Base-by-base conservation (phyloP, 2,888 invertebrate species). In the Zygothrica quintamaculata region DNA sequence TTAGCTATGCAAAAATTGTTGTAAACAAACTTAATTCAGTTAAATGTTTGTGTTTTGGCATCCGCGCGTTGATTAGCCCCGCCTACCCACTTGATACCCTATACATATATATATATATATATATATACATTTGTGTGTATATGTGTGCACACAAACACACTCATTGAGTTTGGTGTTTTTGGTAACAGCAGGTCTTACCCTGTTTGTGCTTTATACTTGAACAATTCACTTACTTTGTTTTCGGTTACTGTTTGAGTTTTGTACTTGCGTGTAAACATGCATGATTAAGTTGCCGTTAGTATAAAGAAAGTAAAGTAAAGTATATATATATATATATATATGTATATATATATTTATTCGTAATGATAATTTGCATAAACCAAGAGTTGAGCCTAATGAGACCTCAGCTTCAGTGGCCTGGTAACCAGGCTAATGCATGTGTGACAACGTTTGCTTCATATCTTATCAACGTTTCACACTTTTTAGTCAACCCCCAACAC, bases 191-290 rank as follows among this genome's bases (percentile, higher is more conserved):
- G 51, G 59, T 44, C 37, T 12, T 51, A 16, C 36, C 36, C 18
- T 26, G 33, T 39, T 59, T 57, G 39, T 40, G 34, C 31, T 60
- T 61, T 64, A 47, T 50, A 18, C 65, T 60, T 51, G 15, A 60
- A 37, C 58, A 64, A 59, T 75, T 57, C 56, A 62, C 62, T 65
- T 61, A 66, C 72, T 70, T 80, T 75, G 70, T 73, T 79, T 47
- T 65, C 53, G 44, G 57, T 39, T 69, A 65, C 52, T 81, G 80
- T 84, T 82, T 84, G 77, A 79, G 73, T 82, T 82, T 77, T 65
- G 67, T 84, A 77, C 78, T 82, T 77, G 75, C 82, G 77, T 82
- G 81, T 84, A 82, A 82, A 84, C 84, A 84, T 73, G 81, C 84
- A 84, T 82, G 81, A 84, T 82, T 84, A 84, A 82, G 77, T 75